phyloP scores from a whole-genome alignment of 2,797 vertebrate genomes.

The Sternotherus odoratus region DNA sequence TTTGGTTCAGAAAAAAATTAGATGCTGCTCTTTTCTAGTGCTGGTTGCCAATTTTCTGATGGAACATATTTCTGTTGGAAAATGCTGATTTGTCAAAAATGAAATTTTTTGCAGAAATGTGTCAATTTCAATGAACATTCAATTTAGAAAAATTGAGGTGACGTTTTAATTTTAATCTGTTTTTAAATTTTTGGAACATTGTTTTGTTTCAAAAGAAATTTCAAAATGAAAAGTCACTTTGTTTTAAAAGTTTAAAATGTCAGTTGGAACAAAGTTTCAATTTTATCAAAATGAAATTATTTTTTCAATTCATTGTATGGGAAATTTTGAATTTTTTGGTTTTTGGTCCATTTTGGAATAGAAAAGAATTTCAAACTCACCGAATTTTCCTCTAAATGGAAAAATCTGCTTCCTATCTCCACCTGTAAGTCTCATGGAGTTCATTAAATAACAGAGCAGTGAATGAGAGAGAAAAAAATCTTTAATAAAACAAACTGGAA shows the following conservation, averaged over 20 bases:
- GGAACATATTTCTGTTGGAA: background rate
- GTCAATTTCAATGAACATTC: background rate
- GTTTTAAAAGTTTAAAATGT: background rate
- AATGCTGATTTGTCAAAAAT: background rate
- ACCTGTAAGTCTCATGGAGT: too few relatives aligned
- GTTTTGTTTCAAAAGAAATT: background rate
- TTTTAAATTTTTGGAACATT: background rate
- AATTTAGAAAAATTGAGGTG: background rate
- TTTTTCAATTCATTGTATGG: background rate
- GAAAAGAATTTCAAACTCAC: background rate
- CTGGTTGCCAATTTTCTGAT: background rate
- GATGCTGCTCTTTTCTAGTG: slow-evolving; percentile 24
- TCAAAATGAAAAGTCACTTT: background rate
- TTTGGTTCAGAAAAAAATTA: slow-evolving; percentile 67
- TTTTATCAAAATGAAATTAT: background rate
- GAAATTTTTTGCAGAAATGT: background rate
- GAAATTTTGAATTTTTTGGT: background rate
- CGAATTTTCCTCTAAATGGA: background rate
- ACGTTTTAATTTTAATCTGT: background rate
- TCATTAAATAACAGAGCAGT: too few relatives aligned
- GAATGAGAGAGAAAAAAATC: too few relatives aligned
- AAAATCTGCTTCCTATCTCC: background rate
- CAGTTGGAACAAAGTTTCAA: background rate
- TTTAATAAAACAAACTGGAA: too few relatives aligned
- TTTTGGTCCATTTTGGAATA: background rate